Base-by-base conservation (phyloP, 2,888 invertebrate genomes). In the Acrobasis consociella region DNA sequence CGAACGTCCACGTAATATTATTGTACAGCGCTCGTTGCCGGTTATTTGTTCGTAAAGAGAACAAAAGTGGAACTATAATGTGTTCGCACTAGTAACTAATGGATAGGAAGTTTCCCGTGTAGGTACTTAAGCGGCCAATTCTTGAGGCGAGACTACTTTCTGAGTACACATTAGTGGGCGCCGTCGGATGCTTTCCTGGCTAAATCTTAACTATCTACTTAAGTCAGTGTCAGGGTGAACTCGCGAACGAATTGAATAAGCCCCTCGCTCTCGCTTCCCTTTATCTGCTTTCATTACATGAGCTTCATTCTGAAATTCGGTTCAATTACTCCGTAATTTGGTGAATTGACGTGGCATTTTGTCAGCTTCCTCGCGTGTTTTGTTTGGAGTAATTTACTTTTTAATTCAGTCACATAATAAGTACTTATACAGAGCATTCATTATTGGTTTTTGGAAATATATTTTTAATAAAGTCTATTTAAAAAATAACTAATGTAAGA, bases 191-290 rank as follows among this genome's bases (percentile, higher is more conserved):
- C 80, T 86, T 85, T 81, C 82, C 82, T 80, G 82, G 79, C 85
- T 83, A 87, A 86, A 87, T 86, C 90, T 87, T 84, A 88, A 89
- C 89, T 90, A 89, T 89, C 85, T 85, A 89, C 87, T 89, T 86
- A 87, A 85, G 83, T 81, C 86, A 83, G 81, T 85, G 86, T 85
- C 85, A 86, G 85, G 79, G 76, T 76, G 77, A 80, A 80, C 83
- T 83, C 80, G 75, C 76, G 78, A 80, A 81, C 73, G 84, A 87
- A 89, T 89, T 85, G 84, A 88, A 88, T 88, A 83, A 88, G 80
- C 82, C 82, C 81, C 82, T 78, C 81, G 76, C 79, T 74, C 75
- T 77, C 79, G 74, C 76, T 80, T 81, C 78, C 80, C 82, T 87
- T 88, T 86, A 87, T 87, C 85, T 86, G 80, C 83, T 86, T 89